phyloP scores from a whole-genome alignment of 2,888 invertebrate genomes.

The Scelioninae gen. 2 region DNA sequence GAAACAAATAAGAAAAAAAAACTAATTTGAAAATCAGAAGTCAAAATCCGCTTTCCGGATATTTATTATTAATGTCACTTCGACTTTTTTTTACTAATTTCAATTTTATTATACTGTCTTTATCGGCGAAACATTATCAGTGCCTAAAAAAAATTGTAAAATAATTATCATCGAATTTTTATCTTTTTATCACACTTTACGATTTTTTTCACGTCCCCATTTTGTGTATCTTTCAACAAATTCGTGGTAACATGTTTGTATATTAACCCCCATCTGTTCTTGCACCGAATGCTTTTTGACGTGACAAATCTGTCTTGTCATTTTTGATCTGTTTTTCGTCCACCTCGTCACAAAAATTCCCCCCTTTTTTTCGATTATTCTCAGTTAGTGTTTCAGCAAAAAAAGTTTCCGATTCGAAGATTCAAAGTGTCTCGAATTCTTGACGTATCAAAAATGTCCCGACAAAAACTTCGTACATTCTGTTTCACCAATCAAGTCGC shows the following conservation, averaged over 20 bases:
- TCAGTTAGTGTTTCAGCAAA: background rate
- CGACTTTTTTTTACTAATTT: no score
- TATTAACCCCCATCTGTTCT: no score
- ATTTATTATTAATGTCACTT: conserved; percentile 6
- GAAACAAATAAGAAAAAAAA: conserved; percentile 3
- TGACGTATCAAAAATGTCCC: conserved; percentile 43
- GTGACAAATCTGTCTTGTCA: no score
- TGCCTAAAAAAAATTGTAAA: no score
- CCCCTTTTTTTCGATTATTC: conserved; percentile 6
- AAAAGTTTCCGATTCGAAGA: conserved; percentile 7
- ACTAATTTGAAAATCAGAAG: conserved; percentile 11
- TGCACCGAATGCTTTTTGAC: no score
- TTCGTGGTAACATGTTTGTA: no score
- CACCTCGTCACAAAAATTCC: background rate
- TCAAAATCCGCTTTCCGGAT: conserved; percentile 7
- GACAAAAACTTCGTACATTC: conserved; percentile 50
- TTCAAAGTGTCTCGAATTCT: conserved; percentile 36
- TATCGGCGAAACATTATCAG: no score
- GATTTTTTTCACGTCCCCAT: no score
- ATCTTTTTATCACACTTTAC: no score
- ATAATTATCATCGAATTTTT: no score
- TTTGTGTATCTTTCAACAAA: no score
- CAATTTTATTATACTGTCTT: no score
- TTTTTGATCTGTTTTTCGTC: background rate
- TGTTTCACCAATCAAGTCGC: conserved; percentile 52